Evolutionary conservation across 1,140 invertebrate species (phyloP), one percentile per base, ranked within the genome.

Genomic region (Lasioglossum albipes): DNA sequence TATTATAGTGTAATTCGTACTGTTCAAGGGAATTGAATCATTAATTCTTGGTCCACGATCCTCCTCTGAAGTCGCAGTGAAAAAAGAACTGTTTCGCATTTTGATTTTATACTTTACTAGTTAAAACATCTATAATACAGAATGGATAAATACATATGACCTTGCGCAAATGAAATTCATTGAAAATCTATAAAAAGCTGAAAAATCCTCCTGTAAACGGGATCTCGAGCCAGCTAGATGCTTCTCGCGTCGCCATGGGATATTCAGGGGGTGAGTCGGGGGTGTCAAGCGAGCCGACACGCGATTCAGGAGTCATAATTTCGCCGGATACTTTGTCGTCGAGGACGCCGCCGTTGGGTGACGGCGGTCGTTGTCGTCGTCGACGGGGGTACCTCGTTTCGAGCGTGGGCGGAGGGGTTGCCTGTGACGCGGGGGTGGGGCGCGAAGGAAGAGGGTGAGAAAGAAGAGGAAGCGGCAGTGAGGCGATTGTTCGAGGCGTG

Each of bases 401-500:
- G 59, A 83, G 67, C 72, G 72, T 65, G 41, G 64, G 80, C 13
- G 75, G 52, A 68, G 61, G 54, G 22, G 76, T n/a, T 54, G 52
- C 27, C 36, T 36, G 67, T 22, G 27, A 31, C 20, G 65, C 41
- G 54, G 54, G 36, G 79, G 52, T 68, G 36, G 45, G 18, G 68
- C 64, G 65, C 49, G 61, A 78, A 85, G 75, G 66, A 74, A 66
- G 76, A 77, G 72, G 72, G 45, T 74, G 84, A 85, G 83, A 74
- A 72, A 84, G 74, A 86, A 78, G 79, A 78, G 81, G 85, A 86
- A 81, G 84, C 81, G 79, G 85, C 82, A 86, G 69, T 67, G 82
- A 73, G 85, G 89, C 90, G 90, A 91, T 91, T 92, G 90, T 91
- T 92, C 88, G 87, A 91, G 89, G 91, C 89, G 90, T 91, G 88